Conservation (phyloP, 1,140 invertebrate species). For the Galleria mellonella region DNA sequence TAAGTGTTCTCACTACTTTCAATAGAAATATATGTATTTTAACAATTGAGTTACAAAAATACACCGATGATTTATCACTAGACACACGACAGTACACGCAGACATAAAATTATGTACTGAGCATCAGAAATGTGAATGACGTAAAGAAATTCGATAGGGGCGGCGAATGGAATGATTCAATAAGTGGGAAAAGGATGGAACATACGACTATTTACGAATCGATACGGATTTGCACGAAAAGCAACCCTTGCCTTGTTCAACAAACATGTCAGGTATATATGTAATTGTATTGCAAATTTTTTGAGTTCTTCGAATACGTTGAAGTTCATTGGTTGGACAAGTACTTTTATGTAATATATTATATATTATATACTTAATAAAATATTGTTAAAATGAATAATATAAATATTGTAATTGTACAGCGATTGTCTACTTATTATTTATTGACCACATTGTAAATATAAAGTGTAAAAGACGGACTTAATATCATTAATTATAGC, state of each 20-base stretch:
- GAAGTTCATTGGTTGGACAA: too few relatives aligned
- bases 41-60: constrained; percentile 48
- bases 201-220: constrained; percentile 23
- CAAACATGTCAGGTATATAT: constrained; percentile 8
- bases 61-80: constrained; percentile 25
- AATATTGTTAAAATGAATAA: too few relatives aligned
- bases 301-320: too few relatives aligned
- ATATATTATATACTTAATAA: too few relatives aligned
- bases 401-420: too few relatives aligned
- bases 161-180: constrained; percentile 15
- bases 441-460: too few relatives aligned
- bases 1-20: not conserved
- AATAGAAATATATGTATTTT: constrained; percentile 25
- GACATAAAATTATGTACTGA: constrained; percentile 59
- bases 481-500: too few relatives aligned
- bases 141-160: constrained; percentile 50
- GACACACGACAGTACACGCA: constrained; percentile 29
- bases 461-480: too few relatives aligned
- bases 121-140: constrained; percentile 18
- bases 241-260: constrained; percentile 29
- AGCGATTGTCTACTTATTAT: too few relatives aligned
- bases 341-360: too few relatives aligned
- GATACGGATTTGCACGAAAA: constrained; percentile 23
- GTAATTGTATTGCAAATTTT: too few relatives aligned
- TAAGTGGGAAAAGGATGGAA: constrained; percentile 26